Percentiles rank a stretch among this genome's conserved stretches.
phyloP scores from a whole-genome alignment of 2,797 vertebrate species.

The Gila robusta region DNA sequence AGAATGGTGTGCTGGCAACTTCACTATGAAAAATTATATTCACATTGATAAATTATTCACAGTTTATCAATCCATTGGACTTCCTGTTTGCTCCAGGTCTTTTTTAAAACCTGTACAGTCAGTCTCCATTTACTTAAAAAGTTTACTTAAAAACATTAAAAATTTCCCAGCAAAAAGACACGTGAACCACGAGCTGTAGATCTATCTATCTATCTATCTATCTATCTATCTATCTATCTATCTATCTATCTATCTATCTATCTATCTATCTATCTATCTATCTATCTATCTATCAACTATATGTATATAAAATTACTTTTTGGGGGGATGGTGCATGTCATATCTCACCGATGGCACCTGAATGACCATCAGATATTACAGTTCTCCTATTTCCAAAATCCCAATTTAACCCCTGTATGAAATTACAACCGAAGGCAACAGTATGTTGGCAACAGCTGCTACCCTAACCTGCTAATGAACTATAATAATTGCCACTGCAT shows the following conservation, averaged over 20 bases:
- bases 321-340: background rate
- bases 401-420: background rate
- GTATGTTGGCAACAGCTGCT: conserved; percentile 48
- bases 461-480: conserved; percentile 56
- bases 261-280: too few species aligned
- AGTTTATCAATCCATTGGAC: too few species aligned
- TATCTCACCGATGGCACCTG: background rate
- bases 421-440: conserved; percentile 46
- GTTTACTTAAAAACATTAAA: background rate
- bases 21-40: too few species aligned
- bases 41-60: too few species aligned
- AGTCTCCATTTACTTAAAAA: background rate
- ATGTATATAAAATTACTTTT: background rate
- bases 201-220: too few species aligned
- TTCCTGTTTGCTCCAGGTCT: too few species aligned
- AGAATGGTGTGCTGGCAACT: background rate
- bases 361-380: background rate
- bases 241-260: too few species aligned
- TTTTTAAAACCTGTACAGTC: background rate
- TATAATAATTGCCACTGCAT: conserved; percentile 49
- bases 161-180: too few species aligned
- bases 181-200: too few species aligned
- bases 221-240: too few species aligned
- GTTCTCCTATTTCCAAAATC: background rate
- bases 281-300: background rate